Percentiles rank a stretch among this genome's conserved stretches.
These are phyloP conservation scores for Spilogale gracilis DNA, from an alignment of 2,113 vertebrate genomes.

Conservation along the genomic window DNA sequence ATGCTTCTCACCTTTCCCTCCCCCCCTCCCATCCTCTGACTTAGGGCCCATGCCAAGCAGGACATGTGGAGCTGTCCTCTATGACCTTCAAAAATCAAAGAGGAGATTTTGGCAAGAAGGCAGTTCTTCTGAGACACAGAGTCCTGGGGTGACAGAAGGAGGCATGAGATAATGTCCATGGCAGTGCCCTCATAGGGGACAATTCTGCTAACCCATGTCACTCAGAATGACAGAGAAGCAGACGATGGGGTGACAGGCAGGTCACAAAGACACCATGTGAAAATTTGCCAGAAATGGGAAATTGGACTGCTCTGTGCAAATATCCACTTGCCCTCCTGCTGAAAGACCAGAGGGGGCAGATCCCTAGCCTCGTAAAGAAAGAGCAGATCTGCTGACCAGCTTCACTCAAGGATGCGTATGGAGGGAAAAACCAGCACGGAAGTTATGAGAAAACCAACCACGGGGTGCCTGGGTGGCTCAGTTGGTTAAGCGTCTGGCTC, in stretches of 20 bases:
- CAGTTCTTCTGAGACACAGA: rapidly evolving
- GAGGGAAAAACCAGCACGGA: background rate
- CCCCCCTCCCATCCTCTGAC: too few species aligned
- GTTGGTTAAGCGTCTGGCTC: background rate
- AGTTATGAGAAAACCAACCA: background rate
- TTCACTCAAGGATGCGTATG: background rate
- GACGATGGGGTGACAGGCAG: background rate
- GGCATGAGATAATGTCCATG: rapidly evolving
- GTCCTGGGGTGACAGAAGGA: background rate
- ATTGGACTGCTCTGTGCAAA: rapidly evolving
- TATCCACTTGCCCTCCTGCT: background rate
- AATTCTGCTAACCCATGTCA: background rate
- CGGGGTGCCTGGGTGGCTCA: background rate
- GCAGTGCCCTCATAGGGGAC: too few species aligned
- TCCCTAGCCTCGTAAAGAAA: too few species aligned
- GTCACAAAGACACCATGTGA: background rate
- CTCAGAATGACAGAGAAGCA: background rate
- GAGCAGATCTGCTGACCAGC: background rate
- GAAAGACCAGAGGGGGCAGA: background rate
- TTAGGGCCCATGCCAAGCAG: background rate
- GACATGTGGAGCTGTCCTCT: background rate
- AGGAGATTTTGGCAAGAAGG: rapidly evolving
- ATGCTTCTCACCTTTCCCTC: rapidly evolving
- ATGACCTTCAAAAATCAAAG: too few species aligned
- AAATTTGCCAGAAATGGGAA: background rate